These are phyloP conservation scores for Drosophila macrospina DNA, from an alignment of 2,888 invertebrate genomes.

Conservation along the genomic window DNA sequence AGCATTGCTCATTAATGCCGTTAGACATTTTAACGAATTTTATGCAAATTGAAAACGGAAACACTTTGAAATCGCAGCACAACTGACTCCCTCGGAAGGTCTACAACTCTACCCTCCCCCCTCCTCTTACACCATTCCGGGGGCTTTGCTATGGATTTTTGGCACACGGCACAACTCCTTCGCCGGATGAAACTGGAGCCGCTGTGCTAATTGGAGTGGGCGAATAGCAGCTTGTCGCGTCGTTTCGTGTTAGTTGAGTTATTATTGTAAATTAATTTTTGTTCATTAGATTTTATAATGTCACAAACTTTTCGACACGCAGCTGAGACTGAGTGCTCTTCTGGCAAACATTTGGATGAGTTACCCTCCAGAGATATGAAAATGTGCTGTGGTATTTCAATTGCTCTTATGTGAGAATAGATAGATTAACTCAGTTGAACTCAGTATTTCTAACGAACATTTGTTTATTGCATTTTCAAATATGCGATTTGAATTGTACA, in stretches of 20 bases:
- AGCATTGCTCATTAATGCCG: constrained; percentile 76
- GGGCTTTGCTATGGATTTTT: constrained; percentile 1
- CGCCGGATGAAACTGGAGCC: constrained; percentile 28
- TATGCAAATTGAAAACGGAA: constrained; percentile 85
- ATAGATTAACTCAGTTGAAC: background rate
- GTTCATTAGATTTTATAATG: constrained; percentile 82
- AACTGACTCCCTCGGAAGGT: constrained; percentile 9
- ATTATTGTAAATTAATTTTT: constrained; percentile 84
- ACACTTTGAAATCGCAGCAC: constrained; percentile 75
- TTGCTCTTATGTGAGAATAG: background rate
- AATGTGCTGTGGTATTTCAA: background rate
- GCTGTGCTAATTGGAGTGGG: constrained; percentile 5
- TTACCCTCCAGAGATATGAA: background rate
- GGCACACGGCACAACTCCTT: constrained; percentile 27
- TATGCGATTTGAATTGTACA: too few relatives aligned
- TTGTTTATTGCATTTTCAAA: too few relatives aligned
- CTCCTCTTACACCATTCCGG: too few relatives aligned
- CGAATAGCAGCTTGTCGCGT: constrained; percentile 64
- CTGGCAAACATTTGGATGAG: too few relatives aligned
- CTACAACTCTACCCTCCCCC: constrained; percentile 17
- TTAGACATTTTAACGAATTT: constrained; percentile 80
- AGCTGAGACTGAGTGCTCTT: constrained; percentile 50
- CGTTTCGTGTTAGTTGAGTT: constrained; percentile 78
- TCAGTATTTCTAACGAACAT: too few relatives aligned
- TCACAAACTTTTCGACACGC: constrained; percentile 61